A percentile compares a stretch with the other conserved stretches of the same genome.
phyloP scores from a whole-genome alignment of 2,797 vertebrate species.

The Nannoperca obscura region DNA sequence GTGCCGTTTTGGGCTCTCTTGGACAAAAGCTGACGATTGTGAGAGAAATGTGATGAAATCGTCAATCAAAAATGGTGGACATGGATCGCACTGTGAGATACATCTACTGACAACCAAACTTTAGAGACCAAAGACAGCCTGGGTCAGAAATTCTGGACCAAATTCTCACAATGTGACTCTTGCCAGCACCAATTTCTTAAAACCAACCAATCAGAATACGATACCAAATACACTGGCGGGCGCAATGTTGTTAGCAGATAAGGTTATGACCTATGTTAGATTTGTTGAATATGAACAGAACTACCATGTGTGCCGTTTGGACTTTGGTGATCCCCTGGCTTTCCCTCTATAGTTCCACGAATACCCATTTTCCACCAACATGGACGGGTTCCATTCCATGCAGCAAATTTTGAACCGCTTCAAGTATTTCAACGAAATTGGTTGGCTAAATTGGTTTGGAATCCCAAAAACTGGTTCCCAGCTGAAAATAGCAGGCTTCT shows the following conservation, averaged over 20 bases:
- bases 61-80: neutral
- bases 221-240: no score
- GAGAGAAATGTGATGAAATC: neutral
- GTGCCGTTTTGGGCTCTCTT: neutral
- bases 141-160: neutral
- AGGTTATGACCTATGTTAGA: no score
- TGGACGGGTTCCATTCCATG: no score
- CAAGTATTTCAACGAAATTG: no score
- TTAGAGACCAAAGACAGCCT: neutral
- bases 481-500: no score
- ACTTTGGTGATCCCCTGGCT: neutral
- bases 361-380: no score
- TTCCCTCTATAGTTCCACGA: neutral
- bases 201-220: neutral
- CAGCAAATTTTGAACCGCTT: no score
- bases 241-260: no score
- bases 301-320: neutral
- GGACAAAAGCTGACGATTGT: neutral
- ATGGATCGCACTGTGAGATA: neutral
- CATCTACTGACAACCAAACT: no score
- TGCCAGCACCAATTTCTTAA: neutral
- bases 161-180: neutral
- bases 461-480: no score
- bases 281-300: no score
- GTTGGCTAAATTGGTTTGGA: no score